Percentiles rank a stretch among this genome's conserved stretches.
phyloP scores from a whole-genome alignment of 2,888 invertebrate species.

The Sabatieria punctata region DNA sequence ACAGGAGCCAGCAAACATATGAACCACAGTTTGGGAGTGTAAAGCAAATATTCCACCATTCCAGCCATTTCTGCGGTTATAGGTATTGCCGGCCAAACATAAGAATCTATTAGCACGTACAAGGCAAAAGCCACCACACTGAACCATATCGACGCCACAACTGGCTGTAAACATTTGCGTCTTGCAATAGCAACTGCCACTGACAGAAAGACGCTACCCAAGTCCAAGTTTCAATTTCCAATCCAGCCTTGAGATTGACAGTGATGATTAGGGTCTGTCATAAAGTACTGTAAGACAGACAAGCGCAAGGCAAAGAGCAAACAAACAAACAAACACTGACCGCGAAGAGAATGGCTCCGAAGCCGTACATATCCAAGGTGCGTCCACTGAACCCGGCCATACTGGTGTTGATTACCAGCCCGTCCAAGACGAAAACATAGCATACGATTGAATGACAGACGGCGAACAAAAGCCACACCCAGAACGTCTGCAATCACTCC shows the following conservation, averaged over 20 bases:
- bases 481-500: constrained; percentile 59
- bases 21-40: constrained; percentile 81
- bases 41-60: constrained; percentile 64
- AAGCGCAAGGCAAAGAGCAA: too few species aligned
- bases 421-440: constrained; percentile 94
- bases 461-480: constrained; percentile 89
- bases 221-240: constrained; percentile 87
- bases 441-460: constrained; percentile 80
- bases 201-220: constrained; percentile 43
- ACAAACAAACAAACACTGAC: too few species aligned
- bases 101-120: constrained; percentile 63
- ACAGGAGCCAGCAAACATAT: constrained; percentile 73
- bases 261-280: constrained; percentile 77
- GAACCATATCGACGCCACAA: constrained; percentile 88
- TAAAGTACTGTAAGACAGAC: too few species aligned
- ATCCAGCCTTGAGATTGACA: constrained; percentile 92
- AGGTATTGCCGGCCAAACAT: constrained; percentile 44
- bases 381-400: too few species aligned
- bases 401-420: too few species aligned
- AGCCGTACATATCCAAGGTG: too few species aligned
- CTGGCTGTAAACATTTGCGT: constrained; percentile 32
- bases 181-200: too few species aligned
- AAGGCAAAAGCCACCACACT: constrained; percentile 82
- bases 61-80: constrained; percentile 85
- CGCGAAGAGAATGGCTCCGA: too few species aligned